A percentile compares a stretch with the other conserved stretches of the same genome.
These are phyloP conservation scores for Pelochelys cantorii DNA, from an alignment of 2,797 vertebrate species.

Conservation along the genomic window DNA sequence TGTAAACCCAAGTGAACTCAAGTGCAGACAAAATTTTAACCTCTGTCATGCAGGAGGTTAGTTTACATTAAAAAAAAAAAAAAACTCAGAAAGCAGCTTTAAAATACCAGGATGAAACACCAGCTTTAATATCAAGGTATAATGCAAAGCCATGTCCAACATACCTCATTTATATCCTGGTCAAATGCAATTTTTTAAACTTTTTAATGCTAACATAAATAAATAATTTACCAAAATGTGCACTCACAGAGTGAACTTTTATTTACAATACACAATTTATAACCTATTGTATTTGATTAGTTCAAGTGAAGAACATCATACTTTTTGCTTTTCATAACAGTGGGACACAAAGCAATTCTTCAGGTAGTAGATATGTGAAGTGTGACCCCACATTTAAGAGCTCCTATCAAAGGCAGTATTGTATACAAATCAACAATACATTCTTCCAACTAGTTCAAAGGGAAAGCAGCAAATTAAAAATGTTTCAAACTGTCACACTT, in stretches of 20 bases:
- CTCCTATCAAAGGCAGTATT: slow-evolving; percentile 88
- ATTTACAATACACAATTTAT: slow-evolving; percentile 98
- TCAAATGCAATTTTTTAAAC: slow-evolving; percentile 91
- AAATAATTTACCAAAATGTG: slow-evolving; percentile 99
- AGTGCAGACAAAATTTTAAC: slow-evolving; percentile 97
- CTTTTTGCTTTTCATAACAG: slow-evolving; percentile 81
- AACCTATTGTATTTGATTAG: slow-evolving; percentile 92
- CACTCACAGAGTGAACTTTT: slow-evolving; percentile 99
- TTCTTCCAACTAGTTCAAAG: slow-evolving; percentile 83
- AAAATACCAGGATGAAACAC: slow-evolving; percentile 91
- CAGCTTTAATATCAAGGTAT: slow-evolving; percentile 88
- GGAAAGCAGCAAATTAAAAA: slow-evolving; percentile 89
- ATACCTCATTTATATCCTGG: slow-evolving; percentile 87
- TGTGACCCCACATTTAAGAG: slow-evolving; percentile 83
- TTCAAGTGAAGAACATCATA: slow-evolving; percentile 88
- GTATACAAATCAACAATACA: slow-evolving; percentile 83
- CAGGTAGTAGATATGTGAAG: slow-evolving; percentile 84
- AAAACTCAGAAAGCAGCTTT: slow-evolving; percentile 87
- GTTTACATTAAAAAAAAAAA: slow-evolving; percentile 84
- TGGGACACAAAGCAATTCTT: slow-evolving; percentile 82
- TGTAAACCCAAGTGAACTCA: slow-evolving; percentile 99
- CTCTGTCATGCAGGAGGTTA: slow-evolving; percentile 96
- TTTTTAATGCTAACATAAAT: slow-evolving; percentile 98
- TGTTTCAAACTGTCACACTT: slow-evolving; percentile 81
- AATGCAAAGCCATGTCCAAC: slow-evolving; percentile 86